Conservation (phyloP, 2,797 vertebrate species). For the Rhadinocentrus ornatus region DNA sequence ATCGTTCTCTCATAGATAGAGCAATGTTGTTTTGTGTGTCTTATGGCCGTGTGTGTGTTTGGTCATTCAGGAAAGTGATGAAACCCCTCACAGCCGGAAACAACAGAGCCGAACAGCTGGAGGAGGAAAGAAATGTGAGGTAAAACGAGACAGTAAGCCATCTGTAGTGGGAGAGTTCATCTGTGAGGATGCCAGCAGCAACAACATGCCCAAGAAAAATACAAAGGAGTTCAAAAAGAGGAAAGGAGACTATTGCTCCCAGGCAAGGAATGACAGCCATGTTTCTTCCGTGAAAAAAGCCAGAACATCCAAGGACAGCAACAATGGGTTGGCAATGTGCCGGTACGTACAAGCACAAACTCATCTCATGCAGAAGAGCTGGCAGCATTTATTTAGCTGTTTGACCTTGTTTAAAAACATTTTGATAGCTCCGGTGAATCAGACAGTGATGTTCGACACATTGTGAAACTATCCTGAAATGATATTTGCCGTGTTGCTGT, state of each 20-base stretch:
- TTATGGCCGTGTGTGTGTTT: slow-evolving; percentile 27
- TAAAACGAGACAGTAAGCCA: slow-evolving; percentile 86
- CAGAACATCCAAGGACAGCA: slow-evolving; percentile 86
- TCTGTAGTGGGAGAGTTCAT: slow-evolving; percentile 81
- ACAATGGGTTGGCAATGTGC: slow-evolving; percentile 87
- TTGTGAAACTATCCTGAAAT: slow-evolving; percentile 71
- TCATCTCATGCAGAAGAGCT: neutral
- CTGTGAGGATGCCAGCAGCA: slow-evolving; percentile 87
- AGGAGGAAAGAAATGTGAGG: slow-evolving; percentile 86
- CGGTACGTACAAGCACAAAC: slow-evolving; percentile 72
- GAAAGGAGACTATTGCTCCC: slow-evolving; percentile 84
- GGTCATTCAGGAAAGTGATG: slow-evolving; percentile 88
- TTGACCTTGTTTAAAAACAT: neutral
- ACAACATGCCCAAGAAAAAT: slow-evolving; percentile 84
- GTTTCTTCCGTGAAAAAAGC: slow-evolving; percentile 85
- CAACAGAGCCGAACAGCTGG: slow-evolving; percentile 88
- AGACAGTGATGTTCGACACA: slow-evolving; percentile 52
- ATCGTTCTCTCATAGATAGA: neutral
- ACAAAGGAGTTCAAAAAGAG: slow-evolving; percentile 85
- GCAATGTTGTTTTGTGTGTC: neutral
- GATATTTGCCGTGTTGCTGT: slow-evolving; percentile 46
- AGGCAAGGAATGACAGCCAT: slow-evolving; percentile 83
- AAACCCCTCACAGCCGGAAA: slow-evolving; percentile 87
- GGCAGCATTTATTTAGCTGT: neutral
- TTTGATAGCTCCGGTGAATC: neutral